Conservation (phyloP, 2,888 invertebrate species). For the Cantharis lateralis region DNA sequence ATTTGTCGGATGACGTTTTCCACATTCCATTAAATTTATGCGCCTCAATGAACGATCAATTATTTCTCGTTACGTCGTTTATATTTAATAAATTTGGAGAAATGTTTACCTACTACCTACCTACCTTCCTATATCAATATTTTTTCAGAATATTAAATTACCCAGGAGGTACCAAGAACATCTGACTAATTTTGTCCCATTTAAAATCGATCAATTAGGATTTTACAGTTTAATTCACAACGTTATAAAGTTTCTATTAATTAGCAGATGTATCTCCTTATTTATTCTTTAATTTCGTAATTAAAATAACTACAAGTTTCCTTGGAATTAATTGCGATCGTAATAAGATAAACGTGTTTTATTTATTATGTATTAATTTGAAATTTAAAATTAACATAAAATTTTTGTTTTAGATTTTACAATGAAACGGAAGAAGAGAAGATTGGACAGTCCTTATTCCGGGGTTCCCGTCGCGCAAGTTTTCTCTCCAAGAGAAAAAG, state of each 20-base stretch:
- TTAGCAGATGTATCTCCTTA: neutral
- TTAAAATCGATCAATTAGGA: neutral
- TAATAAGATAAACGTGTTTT: neutral
- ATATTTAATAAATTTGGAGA: neutral
- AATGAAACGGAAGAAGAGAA: slow-evolving; percentile 68
- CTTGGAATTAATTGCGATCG: neutral
- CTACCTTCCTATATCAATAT: neutral
- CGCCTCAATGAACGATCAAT: neutral
- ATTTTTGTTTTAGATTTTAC: slow-evolving; percentile 33
- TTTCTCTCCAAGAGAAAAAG: slow-evolving; percentile 67
- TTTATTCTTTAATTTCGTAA: neutral
- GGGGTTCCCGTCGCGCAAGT: slow-evolving; percentile 70
- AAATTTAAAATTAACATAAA: slow-evolving; percentile 1
- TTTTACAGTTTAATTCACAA: neutral
- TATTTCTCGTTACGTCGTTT: neutral
- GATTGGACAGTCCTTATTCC: slow-evolving; percentile 62
- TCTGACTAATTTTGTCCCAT: neutral
- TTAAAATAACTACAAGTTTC: neutral
- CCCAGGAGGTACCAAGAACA: neutral
- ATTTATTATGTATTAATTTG: neutral
- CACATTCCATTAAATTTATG: neutral
- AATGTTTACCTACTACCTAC: neutral
- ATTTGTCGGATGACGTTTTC: neutral
- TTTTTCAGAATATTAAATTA: neutral
- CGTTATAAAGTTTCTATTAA: neutral